phyloP scores from a whole-genome alignment of 1,140 invertebrate species.

The Drosophila ficusphila region DNA sequence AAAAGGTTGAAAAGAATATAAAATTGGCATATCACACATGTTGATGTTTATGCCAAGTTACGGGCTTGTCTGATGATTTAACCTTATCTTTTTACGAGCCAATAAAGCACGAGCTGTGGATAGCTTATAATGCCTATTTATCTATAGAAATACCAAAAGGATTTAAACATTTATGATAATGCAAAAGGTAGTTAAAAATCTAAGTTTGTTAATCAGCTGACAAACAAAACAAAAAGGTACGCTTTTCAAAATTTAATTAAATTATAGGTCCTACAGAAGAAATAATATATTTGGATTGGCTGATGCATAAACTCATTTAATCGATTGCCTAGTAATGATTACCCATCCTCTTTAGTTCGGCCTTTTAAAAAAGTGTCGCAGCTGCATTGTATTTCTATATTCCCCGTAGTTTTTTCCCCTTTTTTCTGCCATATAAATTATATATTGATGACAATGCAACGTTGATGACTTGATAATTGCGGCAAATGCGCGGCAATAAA shows the following conservation, averaged over 20 bases:
- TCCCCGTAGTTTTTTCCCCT: constrained; percentile 22
- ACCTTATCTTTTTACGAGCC: background rate
- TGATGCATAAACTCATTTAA: constrained; percentile 19
- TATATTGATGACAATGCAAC: constrained; percentile 78
- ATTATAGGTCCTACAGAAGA: no score
- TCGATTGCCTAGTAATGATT: constrained; percentile 18
- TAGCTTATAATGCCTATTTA: background rate
- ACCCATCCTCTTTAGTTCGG: background rate
- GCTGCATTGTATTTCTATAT: constrained; percentile 45
- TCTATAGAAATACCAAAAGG: background rate
- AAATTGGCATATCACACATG: background rate
- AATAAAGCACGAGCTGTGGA: background rate
- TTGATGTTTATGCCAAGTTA: constrained; percentile 17
- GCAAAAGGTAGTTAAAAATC: background rate
- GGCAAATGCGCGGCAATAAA: constrained; percentile 81
- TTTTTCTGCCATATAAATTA: constrained; percentile 61
- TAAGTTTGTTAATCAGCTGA: no score
- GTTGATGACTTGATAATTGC: constrained; percentile 83
- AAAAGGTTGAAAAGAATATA: background rate
- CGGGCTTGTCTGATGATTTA: constrained; percentile 1
- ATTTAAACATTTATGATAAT: no score
- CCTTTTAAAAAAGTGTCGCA: constrained; percentile 34
- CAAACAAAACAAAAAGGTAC: no score
- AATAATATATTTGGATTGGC: background rate
- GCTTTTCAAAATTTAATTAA: no score